phyloP scores from a whole-genome alignment of 1,140 invertebrate genomes.

The Hesperophylax magnus region DNA sequence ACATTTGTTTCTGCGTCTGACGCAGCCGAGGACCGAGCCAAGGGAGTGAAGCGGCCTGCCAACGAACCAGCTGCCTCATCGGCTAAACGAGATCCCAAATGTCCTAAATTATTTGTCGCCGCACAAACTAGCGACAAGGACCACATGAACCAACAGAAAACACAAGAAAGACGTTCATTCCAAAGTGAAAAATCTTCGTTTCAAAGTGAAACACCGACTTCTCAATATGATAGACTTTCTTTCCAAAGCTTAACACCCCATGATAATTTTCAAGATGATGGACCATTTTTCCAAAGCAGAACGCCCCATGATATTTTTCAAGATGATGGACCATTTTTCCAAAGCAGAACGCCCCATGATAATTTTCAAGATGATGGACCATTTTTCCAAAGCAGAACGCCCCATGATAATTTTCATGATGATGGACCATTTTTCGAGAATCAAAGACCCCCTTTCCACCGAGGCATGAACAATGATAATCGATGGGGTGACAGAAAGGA shows the following conservation, averaged over 20 bases:
- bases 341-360: background rate
- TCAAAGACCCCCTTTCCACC: slow-evolving; percentile 5
- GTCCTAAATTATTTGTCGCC: slow-evolving; percentile 37
- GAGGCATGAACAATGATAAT: background rate
- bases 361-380: background rate
- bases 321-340: background rate
- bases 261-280: background rate
- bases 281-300: background rate
- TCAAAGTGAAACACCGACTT: background rate
- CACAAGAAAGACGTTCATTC: slow-evolving; percentile 1
- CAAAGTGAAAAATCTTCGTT: background rate
- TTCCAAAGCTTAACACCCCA: background rate
- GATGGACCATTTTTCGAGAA: background rate
- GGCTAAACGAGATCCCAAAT: background rate
- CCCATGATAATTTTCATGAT: background rate
- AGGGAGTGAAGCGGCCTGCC: slow-evolving; percentile 69
- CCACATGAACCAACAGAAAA: background rate
- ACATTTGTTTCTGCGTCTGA: slow-evolving; percentile 77
- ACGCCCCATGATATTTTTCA: no score
- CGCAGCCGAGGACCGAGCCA: slow-evolving; percentile 73
- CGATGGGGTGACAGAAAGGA: background rate
- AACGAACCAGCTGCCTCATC: slow-evolving; percentile 60
- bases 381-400: background rate
- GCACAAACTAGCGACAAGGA: slow-evolving; percentile 30
- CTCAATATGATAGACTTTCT: background rate